These are phyloP conservation scores for Brachymystax lenok DNA, from an alignment of 2,797 vertebrate genomes.

Conservation along the genomic window DNA sequence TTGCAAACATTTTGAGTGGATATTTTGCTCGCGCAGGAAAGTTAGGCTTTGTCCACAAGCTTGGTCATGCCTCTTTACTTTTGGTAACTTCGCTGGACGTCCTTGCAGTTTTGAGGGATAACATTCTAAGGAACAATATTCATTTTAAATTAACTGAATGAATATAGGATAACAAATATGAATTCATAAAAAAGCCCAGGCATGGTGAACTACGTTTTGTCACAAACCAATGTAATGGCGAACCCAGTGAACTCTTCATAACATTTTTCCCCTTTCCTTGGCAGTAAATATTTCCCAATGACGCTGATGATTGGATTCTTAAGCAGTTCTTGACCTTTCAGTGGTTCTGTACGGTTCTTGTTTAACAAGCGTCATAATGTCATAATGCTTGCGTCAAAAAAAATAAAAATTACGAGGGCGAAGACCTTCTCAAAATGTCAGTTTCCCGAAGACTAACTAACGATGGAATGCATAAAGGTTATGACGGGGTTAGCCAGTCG, in stretches of 20 bases:
- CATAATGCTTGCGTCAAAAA: background rate
- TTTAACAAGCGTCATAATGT: slow-evolving; percentile 49
- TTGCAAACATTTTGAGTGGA: slow-evolving; percentile 57
- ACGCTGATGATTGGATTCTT: slow-evolving; percentile 51
- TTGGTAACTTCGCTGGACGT: background rate
- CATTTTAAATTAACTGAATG: background rate
- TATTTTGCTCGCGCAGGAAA: slow-evolving; percentile 47
- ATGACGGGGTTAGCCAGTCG: slow-evolving; percentile 31
- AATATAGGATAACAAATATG: background rate
- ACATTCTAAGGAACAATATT: slow-evolving; percentile 1
- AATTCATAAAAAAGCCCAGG: background rate
- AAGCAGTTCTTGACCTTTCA: slow-evolving; percentile 57
- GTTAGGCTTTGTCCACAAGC: background rate
- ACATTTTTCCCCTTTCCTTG: slow-evolving; percentile 29
- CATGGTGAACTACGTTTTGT: slow-evolving; percentile 6
- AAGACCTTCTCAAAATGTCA: slow-evolving; percentile 39
- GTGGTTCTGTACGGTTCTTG: slow-evolving; percentile 16
- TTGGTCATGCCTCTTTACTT: background rate
- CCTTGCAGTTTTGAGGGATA: background rate
- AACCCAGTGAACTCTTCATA: slow-evolving; percentile 15
- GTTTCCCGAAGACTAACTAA: slow-evolving; percentile 54
- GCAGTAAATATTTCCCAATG: slow-evolving; percentile 45
- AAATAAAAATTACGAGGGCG: slow-evolving; percentile 33
- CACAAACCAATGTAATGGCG: slow-evolving; percentile 10
- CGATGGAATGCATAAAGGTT: slow-evolving; percentile 55